Conservation (phyloP, 1,140 invertebrate genomes). For the Paramacrobiotus metropolitanus region DNA sequence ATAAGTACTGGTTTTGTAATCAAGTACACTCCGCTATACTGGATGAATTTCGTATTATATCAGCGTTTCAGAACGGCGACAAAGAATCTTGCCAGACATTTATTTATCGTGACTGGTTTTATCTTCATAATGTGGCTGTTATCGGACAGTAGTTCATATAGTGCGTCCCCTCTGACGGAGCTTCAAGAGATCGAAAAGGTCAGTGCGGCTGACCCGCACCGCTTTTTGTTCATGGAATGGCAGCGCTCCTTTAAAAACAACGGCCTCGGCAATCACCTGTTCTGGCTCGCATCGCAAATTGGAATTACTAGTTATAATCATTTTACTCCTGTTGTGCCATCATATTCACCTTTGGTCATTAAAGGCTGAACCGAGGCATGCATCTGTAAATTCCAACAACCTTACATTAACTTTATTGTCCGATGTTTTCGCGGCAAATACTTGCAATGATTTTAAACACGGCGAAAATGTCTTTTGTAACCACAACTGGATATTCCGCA, state of each 20-base stretch:
- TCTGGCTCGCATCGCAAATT: background rate
- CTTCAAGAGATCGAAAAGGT: too few relatives aligned
- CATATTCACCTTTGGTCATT: background rate
- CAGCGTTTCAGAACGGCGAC: too few relatives aligned
- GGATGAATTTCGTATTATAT: too few relatives aligned
- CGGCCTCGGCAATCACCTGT: background rate
- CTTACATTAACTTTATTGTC: background rate
- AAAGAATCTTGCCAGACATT: too few relatives aligned
- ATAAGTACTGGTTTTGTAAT: too few relatives aligned
- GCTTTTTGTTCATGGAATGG: constrained; percentile 1
- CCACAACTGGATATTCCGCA: background rate
- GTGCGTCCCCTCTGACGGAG: too few relatives aligned
- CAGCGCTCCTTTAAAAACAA: background rate
- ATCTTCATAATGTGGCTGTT: too few relatives aligned
- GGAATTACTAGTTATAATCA: background rate
- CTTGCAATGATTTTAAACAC: background rate
- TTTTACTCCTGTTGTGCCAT: background rate
- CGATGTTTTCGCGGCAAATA: background rate
- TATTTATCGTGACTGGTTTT: too few relatives aligned
- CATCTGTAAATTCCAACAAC: background rate
- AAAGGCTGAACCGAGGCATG: background rate
- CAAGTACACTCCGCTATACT: too few relatives aligned
- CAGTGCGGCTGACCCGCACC: too few relatives aligned
- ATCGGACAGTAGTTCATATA: too few relatives aligned
- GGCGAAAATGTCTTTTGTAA: background rate